Base-by-base conservation (phyloP, 2,797 vertebrate genomes). In the Spinus pinus region DNA sequence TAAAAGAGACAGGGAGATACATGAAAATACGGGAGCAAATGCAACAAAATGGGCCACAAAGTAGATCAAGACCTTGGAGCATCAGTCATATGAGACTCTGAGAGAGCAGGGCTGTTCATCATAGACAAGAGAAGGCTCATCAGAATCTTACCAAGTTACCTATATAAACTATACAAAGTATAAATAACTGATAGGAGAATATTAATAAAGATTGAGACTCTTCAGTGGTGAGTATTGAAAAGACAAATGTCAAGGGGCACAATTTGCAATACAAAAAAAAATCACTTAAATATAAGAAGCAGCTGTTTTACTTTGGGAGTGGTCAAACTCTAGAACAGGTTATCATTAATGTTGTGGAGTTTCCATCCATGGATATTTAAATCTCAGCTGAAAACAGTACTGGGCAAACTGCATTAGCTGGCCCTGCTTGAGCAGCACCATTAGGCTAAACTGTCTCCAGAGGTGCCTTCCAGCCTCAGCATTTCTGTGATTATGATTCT, bases 281-380 rank as follows among this genome's bases (percentile, higher is more conserved):
- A 0, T 8, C 4, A 50, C 2, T 41, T 57, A 69, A 80, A 37
- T 5, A 7, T n/a, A 62, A 50, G n/a, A 35, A 66, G n/a, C 1
- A 41, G 5, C 4, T 22, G 10, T 47, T 86, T 84, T 70, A 42
- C 4, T 56, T 20, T 42, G 6, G 8, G 15, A 58, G 4, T 39
- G 3, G 8, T 72, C 19, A 87, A 42, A 50, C 6, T 84, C 12
- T 67, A 54, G 31, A 88, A 57, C 1, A 39, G 12, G 8, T 31
- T 69, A 15, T 33, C 21, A 12, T 3, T 70, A 21, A 47, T 6
- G 4, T 35, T 75, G 7, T 74, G 22, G 21, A 56, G 24, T 53
- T n/a, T 57, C 39, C 21, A 27, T 24, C 6, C 21, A 31, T 23
- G 6, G 15, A 51, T 72, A 42, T 44, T 81, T 16, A 79, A 71